Evolutionary conservation across 2,888 invertebrate genomes (phyloP).

Genomic region (Drosophila pullipes): DNA sequence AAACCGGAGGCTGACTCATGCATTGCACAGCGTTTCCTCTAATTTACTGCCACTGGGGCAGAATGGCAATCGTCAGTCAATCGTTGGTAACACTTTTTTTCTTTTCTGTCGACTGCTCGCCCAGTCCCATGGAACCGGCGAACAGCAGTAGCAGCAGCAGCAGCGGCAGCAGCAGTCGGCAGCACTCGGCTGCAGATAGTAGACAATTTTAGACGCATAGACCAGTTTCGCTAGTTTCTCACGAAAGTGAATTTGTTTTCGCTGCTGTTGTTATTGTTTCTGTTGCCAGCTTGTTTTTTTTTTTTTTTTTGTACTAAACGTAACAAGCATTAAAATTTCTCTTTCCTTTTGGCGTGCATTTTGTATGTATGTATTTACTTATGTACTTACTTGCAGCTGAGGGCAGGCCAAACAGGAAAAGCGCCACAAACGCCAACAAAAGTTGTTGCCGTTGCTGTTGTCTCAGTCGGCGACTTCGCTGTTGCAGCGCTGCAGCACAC

Average conservation of each 20-base stretch:
- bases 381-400: conserved; percentile 54
- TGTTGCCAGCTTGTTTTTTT: conserved; percentile 3
- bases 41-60: conserved; percentile 45
- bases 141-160: conserved; percentile 10
- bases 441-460: conserved; percentile 22
- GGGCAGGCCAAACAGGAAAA: conserved; percentile 58
- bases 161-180: conserved; percentile 15
- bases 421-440: conserved; percentile 38
- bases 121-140: conserved; percentile 30
- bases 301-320: conserved; percentile 41
- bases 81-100: conserved; percentile 10
- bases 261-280: conserved; percentile 26
- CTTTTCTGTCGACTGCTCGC: conserved; percentile 15
- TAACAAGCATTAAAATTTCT: conserved; percentile 68
- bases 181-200: conserved; percentile 28
- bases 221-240: conserved; percentile 82
- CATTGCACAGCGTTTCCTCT: conserved; percentile 24
- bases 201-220: conserved; percentile 46
- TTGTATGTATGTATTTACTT: background rate
- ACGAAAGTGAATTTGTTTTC: conserved; percentile 82
- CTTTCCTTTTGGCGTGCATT: conserved; percentile 58
- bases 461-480: conserved; percentile 26
- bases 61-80: conserved; percentile 6
- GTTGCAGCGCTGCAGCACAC: conserved; percentile 15
- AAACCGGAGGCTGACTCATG: conserved; percentile 57